Conservation (phyloP, 2,888 invertebrate species). For the Antheraea yamamai region DNA sequence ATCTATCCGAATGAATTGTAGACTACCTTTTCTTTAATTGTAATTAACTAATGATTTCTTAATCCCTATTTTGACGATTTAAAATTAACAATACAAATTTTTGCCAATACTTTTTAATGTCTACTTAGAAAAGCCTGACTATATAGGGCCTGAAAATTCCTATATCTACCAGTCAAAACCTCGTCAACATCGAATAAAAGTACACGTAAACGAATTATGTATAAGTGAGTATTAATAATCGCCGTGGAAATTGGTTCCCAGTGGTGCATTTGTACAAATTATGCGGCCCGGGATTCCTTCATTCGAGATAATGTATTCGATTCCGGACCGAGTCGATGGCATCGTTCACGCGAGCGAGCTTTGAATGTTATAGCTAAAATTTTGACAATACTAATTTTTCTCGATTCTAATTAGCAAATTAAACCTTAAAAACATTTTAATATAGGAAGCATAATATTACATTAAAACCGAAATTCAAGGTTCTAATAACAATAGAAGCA, state of each 20-base stretch:
- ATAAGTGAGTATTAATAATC: slow-evolving; percentile 31
- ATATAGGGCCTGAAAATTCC: too few species aligned
- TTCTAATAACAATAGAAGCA: too few species aligned
- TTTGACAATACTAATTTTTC: slow-evolving; percentile 22
- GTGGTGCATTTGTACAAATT: slow-evolving; percentile 66
- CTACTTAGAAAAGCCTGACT: too few species aligned
- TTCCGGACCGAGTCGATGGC: slow-evolving; percentile 65
- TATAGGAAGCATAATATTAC: not conserved
- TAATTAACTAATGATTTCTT: too few species aligned
- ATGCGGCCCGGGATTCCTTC: slow-evolving; percentile 65
- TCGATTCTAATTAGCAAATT: not conserved
- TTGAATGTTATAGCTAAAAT: slow-evolving; percentile 54
- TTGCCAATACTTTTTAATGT: too few species aligned
- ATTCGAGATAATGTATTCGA: slow-evolving; percentile 72
- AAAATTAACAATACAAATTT: too few species aligned
- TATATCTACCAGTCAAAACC: too few species aligned
- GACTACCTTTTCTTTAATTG: too few species aligned
- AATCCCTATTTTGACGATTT: too few species aligned
- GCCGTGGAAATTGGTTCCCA: slow-evolving; percentile 36
- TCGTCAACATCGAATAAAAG: not conserved
- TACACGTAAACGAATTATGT: not conserved
- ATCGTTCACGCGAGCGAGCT: slow-evolving; percentile 77
- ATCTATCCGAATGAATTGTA: too few species aligned
- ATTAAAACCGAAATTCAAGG: not conserved
- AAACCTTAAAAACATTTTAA: not conserved